phyloP scores from a whole-genome alignment of 2,888 invertebrate genomes.

The Allacma fusca region DNA sequence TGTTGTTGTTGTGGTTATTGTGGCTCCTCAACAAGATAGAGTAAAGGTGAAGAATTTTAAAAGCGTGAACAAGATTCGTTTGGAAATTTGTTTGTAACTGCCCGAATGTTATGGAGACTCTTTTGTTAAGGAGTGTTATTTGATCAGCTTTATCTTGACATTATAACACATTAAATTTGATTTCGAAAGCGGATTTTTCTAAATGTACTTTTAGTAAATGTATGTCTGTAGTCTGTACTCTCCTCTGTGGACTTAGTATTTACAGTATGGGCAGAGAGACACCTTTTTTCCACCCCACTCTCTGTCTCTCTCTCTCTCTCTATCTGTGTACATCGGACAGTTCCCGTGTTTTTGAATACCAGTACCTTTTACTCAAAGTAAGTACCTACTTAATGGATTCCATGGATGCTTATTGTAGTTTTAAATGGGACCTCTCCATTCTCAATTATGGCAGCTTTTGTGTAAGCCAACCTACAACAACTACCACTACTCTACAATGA shows the following conservation, averaged over 20 bases:
- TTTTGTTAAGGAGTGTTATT: background rate
- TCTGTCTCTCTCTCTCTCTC: too few relatives aligned
- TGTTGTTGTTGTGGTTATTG: background rate
- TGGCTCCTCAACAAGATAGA: too few relatives aligned
- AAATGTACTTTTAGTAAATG: background rate
- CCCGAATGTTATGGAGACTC: background rate
- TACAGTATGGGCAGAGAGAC: too few relatives aligned
- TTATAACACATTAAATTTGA: conserved; percentile 16
- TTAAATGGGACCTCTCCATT: conserved; percentile 1
- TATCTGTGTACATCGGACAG: too few relatives aligned
- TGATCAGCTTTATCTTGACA: conserved; percentile 4
- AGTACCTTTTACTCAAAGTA: background rate
- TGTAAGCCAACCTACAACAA: too few relatives aligned
- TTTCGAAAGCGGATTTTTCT: conserved; percentile 7
- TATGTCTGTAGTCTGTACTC: too few relatives aligned
- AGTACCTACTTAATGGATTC: background rate
- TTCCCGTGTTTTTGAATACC: background rate
- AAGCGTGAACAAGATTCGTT: conserved; percentile 40
- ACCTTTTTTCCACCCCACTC: too few relatives aligned
- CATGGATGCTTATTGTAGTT: background rate
- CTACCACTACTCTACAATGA: too few relatives aligned
- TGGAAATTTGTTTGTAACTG: conserved; percentile 22
- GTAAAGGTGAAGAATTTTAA: conserved; percentile 28
- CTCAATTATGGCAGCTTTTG: conserved; percentile 16
- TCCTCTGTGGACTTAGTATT: too few relatives aligned